Percentiles rank a stretch among this genome's conserved stretches.
These are phyloP conservation scores for Enteromius anoplus DNA, from an alignment of 2,797 vertebrate species.

Conservation along the genomic window DNA sequence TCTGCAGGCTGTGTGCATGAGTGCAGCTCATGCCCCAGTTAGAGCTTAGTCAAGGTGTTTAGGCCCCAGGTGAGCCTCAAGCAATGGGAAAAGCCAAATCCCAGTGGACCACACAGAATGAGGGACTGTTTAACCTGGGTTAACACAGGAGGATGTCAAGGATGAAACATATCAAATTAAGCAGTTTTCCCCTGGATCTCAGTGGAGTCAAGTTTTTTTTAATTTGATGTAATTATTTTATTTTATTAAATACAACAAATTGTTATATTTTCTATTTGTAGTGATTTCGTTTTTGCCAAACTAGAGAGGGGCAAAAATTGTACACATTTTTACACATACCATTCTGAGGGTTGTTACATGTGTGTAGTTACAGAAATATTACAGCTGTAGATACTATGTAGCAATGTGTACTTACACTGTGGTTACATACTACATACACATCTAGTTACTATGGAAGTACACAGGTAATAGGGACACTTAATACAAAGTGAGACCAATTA, in stretches of 20 bases:
- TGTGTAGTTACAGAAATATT: no score
- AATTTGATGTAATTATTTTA: neutral
- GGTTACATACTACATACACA: no score
- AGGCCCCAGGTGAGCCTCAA: conserved; percentile 51
- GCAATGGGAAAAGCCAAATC: conserved; percentile 28
- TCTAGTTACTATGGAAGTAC: no score
- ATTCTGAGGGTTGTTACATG: no score
- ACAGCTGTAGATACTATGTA: no score
- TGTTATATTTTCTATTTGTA: neutral
- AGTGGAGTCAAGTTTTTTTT: conserved; percentile 7
- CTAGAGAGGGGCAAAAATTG: no score
- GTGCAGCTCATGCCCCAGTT: conserved; percentile 42
- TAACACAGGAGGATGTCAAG: conserved; percentile 49
- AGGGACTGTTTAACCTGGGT: conserved; percentile 51
- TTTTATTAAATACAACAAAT: neutral
- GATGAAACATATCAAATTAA: conserved; percentile 43
- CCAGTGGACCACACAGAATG: conserved; percentile 44
- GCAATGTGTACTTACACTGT: no score
- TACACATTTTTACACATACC: no score
- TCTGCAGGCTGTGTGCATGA: conserved; percentile 21
- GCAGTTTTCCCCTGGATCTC: conserved; percentile 25
- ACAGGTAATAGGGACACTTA: no score
- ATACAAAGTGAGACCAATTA: no score
- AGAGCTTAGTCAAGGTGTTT: conserved; percentile 46
- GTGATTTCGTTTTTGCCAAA: neutral